Evolutionary conservation across 2,888 invertebrate genomes (phyloP).

Genomic region (Holacanthella duospinosa): DNA sequence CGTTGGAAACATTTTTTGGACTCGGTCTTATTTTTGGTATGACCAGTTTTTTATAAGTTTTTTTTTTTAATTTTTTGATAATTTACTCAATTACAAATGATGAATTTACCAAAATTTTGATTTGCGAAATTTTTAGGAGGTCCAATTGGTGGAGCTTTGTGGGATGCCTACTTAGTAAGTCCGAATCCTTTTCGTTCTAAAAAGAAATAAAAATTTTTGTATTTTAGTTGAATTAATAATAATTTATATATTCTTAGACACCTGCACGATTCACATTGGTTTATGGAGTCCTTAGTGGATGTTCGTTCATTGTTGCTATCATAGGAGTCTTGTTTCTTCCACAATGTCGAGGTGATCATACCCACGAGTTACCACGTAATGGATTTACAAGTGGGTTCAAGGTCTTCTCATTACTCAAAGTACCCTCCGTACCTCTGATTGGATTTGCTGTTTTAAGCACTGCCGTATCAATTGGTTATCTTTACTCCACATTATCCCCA

Average conservation of each 20-base stretch:
- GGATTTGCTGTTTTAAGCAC: constrained; percentile 40
- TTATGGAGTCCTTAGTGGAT: constrained; percentile 44
- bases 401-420: constrained; percentile 47
- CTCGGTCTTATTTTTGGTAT: constrained; percentile 55
- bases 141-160: constrained; percentile 68
- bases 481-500: constrained; percentile 49
- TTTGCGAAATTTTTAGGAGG: constrained; percentile 59
- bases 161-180: not conserved
- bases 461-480: constrained; percentile 44
- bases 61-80: not conserved
- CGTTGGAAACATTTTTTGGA: constrained; percentile 78
- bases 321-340: constrained; percentile 15
- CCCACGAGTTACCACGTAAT: not conserved
- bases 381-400: constrained; percentile 10
- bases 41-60: not conserved
- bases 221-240: not conserved
- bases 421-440: constrained; percentile 42
- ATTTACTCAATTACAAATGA: not conserved
- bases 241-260: constrained; percentile 38
- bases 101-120: not conserved
- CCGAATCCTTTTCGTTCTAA: too few species aligned
- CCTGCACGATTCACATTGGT: constrained; percentile 46
- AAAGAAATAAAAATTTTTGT: not conserved
- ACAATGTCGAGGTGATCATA: not conserved
- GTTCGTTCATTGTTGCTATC: constrained; percentile 43